These are phyloP conservation scores for Coronaproctus castanopsis DNA, from an alignment of 2,888 invertebrate species.

Conservation along the genomic window DNA sequence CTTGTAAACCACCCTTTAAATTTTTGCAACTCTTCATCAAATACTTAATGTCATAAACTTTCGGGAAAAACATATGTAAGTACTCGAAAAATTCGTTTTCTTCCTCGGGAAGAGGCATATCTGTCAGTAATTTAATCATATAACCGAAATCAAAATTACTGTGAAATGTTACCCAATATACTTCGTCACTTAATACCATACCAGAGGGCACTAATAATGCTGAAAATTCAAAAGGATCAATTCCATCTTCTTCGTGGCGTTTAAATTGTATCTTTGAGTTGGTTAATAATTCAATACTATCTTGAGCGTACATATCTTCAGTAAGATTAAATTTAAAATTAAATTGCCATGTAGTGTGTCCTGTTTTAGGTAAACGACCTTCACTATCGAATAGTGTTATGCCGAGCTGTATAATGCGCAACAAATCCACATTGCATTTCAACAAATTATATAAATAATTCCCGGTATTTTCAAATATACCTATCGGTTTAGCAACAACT, in stretches of 20 bases:
- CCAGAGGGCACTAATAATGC: conserved; percentile 94
- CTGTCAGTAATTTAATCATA: conserved; percentile 78
- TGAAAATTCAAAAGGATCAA: conserved; percentile 90
- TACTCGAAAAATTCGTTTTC: conserved; percentile 93
- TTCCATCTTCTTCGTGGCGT: conserved; percentile 95
- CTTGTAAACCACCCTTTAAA: conserved; percentile 94
- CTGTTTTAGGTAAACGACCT: conserved; percentile 76
- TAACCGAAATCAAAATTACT: conserved; percentile 99
- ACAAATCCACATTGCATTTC: conserved; percentile 89
- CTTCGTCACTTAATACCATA: conserved; percentile 83
- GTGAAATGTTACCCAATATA: conserved; percentile 98
- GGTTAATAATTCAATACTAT: conserved; percentile 90
- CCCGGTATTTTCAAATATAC: conserved; percentile 76
- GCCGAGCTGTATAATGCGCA: conserved; percentile 90
- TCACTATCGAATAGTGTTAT: conserved; percentile 94
- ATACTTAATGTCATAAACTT: conserved; percentile 97
- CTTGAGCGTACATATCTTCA: conserved; percentile 98
- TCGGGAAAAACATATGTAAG: conserved; percentile 80
- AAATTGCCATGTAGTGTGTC: conserved; percentile 94
- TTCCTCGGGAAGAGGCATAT: conserved; percentile 71
- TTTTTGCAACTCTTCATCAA: conserved; percentile 98
- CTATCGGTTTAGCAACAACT: conserved; percentile 89
- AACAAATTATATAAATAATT: conserved; percentile 88
- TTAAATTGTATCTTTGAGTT: conserved; percentile 95
- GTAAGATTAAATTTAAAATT: conserved; percentile 97